phyloP scores from a whole-genome alignment of 2,888 invertebrate genomes.

The Boloria selene region DNA sequence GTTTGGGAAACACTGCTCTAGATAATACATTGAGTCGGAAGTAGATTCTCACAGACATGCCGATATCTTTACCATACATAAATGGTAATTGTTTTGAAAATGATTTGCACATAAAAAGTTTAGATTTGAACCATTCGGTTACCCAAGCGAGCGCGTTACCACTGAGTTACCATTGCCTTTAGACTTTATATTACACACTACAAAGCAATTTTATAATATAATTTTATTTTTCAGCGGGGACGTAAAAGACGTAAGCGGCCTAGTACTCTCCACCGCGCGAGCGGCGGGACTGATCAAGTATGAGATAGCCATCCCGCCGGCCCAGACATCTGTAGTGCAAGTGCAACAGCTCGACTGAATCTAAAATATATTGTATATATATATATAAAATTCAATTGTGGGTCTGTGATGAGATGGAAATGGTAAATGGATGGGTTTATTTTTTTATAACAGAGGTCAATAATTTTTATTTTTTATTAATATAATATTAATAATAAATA shows the following conservation, averaged over 20 bases:
- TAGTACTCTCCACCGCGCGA: conserved; percentile 69
- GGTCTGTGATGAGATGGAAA: neutral
- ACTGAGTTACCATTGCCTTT: too few relatives aligned
- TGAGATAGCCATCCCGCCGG: conserved; percentile 81
- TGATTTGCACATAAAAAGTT: too few relatives aligned
- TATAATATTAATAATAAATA: too few relatives aligned
- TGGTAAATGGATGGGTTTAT: conserved; percentile 2
- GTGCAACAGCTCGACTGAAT: conserved; percentile 78
- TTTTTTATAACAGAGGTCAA: neutral
- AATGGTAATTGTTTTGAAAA: too few relatives aligned
- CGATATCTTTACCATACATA: too few relatives aligned
- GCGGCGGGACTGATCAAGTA: conserved; percentile 81
- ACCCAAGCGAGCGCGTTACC: too few relatives aligned
- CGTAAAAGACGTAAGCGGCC: conserved; percentile 70
- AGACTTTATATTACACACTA: too few relatives aligned
- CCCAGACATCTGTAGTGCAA: conserved; percentile 72
- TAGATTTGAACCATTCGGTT: too few relatives aligned
- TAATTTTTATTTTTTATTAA: conserved; percentile 1
- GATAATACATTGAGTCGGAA: too few relatives aligned
- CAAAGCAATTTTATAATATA: too few relatives aligned
- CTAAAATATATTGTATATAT: neutral
- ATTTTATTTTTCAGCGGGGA: conserved; percentile 56
- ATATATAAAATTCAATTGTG: neutral
- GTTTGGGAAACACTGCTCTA: too few relatives aligned
- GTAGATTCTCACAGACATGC: too few relatives aligned